phyloP scores from a whole-genome alignment of 2,888 invertebrate genomes.

The Drosophila anomalipes region DNA sequence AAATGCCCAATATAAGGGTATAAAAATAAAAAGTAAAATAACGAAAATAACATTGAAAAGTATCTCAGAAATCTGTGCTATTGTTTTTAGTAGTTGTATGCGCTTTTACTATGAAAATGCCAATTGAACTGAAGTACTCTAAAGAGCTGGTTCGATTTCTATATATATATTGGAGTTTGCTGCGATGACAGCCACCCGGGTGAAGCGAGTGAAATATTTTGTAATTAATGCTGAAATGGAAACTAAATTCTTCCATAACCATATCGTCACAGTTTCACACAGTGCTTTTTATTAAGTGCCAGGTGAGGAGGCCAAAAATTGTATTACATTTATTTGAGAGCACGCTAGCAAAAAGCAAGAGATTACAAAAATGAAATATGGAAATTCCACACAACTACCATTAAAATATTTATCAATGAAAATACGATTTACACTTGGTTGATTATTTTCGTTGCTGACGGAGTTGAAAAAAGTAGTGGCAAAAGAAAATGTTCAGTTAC shows the following conservation, averaged over 20 bases:
- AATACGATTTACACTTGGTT: constrained; percentile 29
- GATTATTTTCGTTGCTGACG: constrained; percentile 12
- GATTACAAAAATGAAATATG: constrained; percentile 14
- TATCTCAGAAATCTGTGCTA: constrained; percentile 58
- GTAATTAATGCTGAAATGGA: constrained; percentile 38
- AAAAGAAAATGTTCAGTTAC: constrained; percentile 1
- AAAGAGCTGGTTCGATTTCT: background rate
- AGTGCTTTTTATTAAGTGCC: constrained; percentile 23
- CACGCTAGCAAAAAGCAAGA: background rate
- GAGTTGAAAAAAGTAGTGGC: constrained; percentile 3
- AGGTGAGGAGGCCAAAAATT: constrained; percentile 2
- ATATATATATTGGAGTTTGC: constrained; percentile 1
- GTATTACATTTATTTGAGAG: constrained; percentile 3
- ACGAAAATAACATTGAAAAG: constrained; percentile 35
- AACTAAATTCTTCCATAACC: background rate
- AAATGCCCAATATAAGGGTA: background rate
- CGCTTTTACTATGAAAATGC: constrained; percentile 25
- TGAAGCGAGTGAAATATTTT: constrained; percentile 32
- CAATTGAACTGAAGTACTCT: constrained; percentile 21
- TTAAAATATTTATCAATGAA: constrained; percentile 34
- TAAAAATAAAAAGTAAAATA: background rate
- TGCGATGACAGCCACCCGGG: constrained; percentile 9
- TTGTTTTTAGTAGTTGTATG: constrained; percentile 44
- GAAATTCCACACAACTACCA: constrained; percentile 12
- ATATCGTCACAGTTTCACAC: background rate